Percentiles rank a stretch among this genome's conserved stretches.
phyloP scores from a whole-genome alignment of 1,140 invertebrate genomes.

The Leptonema lineaticorne region DNA sequence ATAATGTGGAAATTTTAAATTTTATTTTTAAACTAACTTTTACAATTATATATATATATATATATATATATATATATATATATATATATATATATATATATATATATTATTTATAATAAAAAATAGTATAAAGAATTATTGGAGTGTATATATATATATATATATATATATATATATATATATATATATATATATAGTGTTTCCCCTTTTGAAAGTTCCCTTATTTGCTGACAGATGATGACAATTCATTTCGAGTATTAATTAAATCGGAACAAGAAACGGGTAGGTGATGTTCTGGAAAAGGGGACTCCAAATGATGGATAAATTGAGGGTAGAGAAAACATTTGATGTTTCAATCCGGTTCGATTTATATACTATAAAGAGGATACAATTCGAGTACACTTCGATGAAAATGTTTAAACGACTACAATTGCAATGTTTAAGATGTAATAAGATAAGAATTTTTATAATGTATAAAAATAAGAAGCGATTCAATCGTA shows the following conservation, averaged over 20 bases:
- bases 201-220: not conserved
- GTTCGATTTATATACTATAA: too few relatives aligned
- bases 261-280: constrained; percentile 14
- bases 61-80: too few relatives aligned
- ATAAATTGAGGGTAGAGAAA: not conserved
- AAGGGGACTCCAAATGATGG: not conserved
- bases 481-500: too few relatives aligned
- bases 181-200: not conserved
- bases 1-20: too few relatives aligned
- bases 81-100: not conserved
- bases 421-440: too few relatives aligned
- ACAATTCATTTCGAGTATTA: constrained; percentile 12
- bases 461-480: too few relatives aligned
- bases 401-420: too few relatives aligned
- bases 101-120: not conserved
- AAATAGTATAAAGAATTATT: not conserved
- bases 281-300: not conserved
- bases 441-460: too few relatives aligned
- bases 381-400: too few relatives aligned
- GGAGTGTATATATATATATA: not conserved
- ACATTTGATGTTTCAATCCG: not conserved
- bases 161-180: not conserved
- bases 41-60: too few relatives aligned
- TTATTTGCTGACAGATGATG: not conserved
- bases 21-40: too few relatives aligned